These are phyloP conservation scores for Mesorhabditis belari DNA, from an alignment of 2,888 invertebrate genomes.

Conservation along the genomic window DNA sequence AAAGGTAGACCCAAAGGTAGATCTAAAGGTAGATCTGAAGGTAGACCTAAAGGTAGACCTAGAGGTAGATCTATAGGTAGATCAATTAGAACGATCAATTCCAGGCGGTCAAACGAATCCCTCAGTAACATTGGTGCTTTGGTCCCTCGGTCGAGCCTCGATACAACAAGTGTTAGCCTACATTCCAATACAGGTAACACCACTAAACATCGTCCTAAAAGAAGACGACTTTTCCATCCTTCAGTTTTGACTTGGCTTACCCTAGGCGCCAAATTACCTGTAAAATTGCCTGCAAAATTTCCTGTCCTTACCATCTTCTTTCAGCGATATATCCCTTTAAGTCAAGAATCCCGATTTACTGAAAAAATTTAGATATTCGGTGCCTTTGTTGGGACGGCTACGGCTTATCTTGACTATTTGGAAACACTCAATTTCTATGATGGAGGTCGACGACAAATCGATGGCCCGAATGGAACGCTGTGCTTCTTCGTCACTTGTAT, in stretches of 20 bases:
- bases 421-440: constrained; percentile 46
- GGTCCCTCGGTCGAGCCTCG: background rate
- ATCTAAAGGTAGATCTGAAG: too few relatives aligned
- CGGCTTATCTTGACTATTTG: background rate
- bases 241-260: background rate
- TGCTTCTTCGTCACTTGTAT: constrained; percentile 11
- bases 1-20: too few relatives aligned
- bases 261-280: background rate
- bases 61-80: background rate
- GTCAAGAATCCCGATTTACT: background rate
- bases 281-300: too few relatives aligned
- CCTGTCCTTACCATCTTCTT: too few relatives aligned
- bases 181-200: background rate
- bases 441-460: constrained; percentile 46
- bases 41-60: too few relatives aligned
- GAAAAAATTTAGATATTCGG: background rate
- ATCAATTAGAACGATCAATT: background rate
- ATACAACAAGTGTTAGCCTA: background rate
- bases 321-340: too few relatives aligned
- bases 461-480: constrained; percentile 1
- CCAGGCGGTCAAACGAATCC: background rate
- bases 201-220: too few relatives aligned
- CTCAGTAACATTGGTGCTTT: background rate
- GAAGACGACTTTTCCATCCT: background rate
- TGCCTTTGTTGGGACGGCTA: background rate